Percentiles rank a stretch among this genome's conserved stretches.
phyloP scores from a whole-genome alignment of 2,113 vertebrate species.

The Mirounga angustirostris region DNA sequence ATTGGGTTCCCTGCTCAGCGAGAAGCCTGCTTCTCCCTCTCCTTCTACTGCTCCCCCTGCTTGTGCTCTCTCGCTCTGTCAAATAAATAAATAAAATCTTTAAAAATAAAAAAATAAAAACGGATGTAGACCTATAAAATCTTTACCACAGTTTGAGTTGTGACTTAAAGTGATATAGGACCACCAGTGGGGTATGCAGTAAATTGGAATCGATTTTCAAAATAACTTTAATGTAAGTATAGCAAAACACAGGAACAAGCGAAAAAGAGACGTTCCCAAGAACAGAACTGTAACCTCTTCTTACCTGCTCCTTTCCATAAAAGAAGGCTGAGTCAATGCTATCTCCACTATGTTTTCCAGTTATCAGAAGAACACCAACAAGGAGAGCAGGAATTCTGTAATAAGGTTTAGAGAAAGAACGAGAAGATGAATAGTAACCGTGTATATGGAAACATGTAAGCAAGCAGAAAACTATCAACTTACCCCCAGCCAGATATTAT shows the following conservation, averaged over 20 bases:
- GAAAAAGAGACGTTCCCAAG: conserved; percentile 47
- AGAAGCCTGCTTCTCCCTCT: too few relatives aligned
- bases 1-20: too few relatives aligned
- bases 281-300: conserved; percentile 48
- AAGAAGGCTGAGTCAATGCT: conserved; percentile 94
- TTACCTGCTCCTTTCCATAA: conserved; percentile 96
- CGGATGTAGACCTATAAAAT: neutral
- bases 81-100: too few relatives aligned
- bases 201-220: conserved; percentile 54
- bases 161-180: neutral
- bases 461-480: conserved; percentile 83
- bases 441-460: neutral
- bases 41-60: too few relatives aligned
- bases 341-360: conserved; percentile 88
- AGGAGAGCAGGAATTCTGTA: conserved; percentile 92
- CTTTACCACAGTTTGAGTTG: neutral
- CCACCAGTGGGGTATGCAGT: neutral
- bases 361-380: conserved; percentile 92
- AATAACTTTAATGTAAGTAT: conserved; percentile 37
- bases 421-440: neutral
- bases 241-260: conserved; percentile 2
- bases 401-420: conserved; percentile 57
- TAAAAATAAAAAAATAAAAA: neutral
- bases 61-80: too few relatives aligned
- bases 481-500: conserved; percentile 96